These are phyloP conservation scores for Tetragnatha montana DNA, from an alignment of 2,888 invertebrate genomes.

Conservation along the genomic window DNA sequence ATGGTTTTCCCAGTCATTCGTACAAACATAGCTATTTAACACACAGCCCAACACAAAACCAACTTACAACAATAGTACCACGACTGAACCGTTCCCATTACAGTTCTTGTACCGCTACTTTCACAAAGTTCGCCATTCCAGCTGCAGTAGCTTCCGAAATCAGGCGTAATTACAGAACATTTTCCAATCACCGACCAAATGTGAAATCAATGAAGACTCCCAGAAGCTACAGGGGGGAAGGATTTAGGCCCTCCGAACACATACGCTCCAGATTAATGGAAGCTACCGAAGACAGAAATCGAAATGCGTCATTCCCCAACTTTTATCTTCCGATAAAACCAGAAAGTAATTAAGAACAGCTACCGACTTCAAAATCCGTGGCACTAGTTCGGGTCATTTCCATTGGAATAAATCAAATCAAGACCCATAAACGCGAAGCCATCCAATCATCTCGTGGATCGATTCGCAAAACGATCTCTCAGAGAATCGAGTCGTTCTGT, in stretches of 20 bases:
- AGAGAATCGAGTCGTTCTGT: constrained; percentile 28
- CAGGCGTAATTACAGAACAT: not conserved
- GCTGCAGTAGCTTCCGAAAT: too few species aligned
- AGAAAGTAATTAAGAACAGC: not conserved
- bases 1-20: too few species aligned
- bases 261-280: not conserved
- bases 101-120: too few species aligned
- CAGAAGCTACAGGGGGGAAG: not conserved
- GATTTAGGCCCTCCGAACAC: not conserved
- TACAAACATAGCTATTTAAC: too few species aligned
- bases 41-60: too few species aligned
- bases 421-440: constrained; percentile 47
- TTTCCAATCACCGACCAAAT: not conserved
- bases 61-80: too few species aligned
- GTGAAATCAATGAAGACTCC: not conserved
- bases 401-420: constrained; percentile 54
- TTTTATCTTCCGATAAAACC: not conserved
- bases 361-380: not conserved
- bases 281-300: constrained; percentile 2
- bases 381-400: constrained; percentile 47
- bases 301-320: not conserved
- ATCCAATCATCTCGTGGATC: constrained; percentile 33
- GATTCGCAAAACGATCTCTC: constrained; percentile 42
- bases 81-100: too few species aligned
- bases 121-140: too few species aligned